A percentile compares a stretch with the other conserved stretches of the same genome.
Evolutionary conservation across 2,113 vertebrate species (phyloP).

Genomic region (Eudyptes chrysolophus): DNA sequence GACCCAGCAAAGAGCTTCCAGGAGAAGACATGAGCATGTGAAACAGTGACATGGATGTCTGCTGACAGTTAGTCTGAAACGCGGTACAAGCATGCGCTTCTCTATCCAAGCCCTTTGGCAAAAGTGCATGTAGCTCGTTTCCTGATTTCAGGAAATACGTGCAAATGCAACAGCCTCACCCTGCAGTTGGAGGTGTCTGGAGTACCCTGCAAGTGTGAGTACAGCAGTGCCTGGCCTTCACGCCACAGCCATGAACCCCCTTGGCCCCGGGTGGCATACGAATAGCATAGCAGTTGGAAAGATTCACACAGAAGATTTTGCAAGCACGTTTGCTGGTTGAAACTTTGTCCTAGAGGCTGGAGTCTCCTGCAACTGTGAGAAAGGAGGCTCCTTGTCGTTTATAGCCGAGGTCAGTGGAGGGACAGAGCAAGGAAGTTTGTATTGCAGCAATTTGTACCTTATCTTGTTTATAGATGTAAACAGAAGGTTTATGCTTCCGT

Average conservation of each 20-base stretch:
- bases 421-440: constrained; percentile 59
- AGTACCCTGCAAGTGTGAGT: not conserved
- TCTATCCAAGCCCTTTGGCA: not conserved
- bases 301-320: not conserved
- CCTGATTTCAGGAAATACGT: not conserved
- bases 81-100: accelerated
- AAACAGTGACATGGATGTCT: not conserved
- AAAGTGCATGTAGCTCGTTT: accelerated
- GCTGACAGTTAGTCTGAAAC: not conserved
- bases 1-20: not conserved
- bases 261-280: accelerated
- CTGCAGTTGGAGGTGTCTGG: not conserved
- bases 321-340: not conserved
- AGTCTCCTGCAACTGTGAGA: not conserved
- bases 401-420: constrained; percentile 48
- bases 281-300: not conserved
- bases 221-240: not conserved
- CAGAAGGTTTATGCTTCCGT: constrained; percentile 51
- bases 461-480: constrained; percentile 64
- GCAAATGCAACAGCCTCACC: not conserved
- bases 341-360: not conserved
- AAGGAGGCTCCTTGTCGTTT: constrained; percentile 7
- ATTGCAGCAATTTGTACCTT: constrained; percentile 65
- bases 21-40: not conserved
- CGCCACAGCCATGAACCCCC: not conserved